Evolutionary conservation across 2,113 vertebrate species (phyloP).

Genomic region (Lutjanus erythropterus): DNA sequence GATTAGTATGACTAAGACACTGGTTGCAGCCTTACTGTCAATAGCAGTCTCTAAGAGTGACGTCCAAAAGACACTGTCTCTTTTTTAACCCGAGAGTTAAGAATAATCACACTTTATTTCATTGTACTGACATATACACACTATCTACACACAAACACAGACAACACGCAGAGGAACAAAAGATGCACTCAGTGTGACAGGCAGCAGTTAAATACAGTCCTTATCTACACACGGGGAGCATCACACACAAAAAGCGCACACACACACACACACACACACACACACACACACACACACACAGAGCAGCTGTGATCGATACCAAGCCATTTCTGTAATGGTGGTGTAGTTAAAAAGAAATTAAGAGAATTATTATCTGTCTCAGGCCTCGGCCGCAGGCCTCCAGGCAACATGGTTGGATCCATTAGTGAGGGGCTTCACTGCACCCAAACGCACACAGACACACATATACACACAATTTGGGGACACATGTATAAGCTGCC

Average conservation of each 20-base stretch:
- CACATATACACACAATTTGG: constrained; percentile 23
- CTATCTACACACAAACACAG: not conserved
- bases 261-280: constrained; percentile 11
- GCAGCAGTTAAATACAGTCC: constrained; percentile 50
- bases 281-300: not conserved
- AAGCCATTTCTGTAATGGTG: constrained; percentile 76
- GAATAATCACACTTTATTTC: constrained; percentile 30
- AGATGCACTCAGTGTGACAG: constrained; percentile 20
- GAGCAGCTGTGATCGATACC: constrained; percentile 78
- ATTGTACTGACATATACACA: not conserved
- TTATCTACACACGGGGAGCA: constrained; percentile 31
- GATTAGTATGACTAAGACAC: no score
- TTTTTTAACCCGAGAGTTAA: not conserved
- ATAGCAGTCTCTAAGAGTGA: not conserved
- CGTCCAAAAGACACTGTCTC: not conserved
- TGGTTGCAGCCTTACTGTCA: no score
- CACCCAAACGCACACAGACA: constrained; percentile 5
- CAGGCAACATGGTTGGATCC: constrained; percentile 57
- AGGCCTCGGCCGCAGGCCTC: constrained; percentile 52
- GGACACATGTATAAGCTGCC: constrained; percentile 11
- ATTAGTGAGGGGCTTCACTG: constrained; percentile 56
- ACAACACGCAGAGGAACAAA: not conserved
- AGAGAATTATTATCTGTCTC: constrained; percentile 82
- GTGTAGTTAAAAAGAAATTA: constrained; percentile 87
- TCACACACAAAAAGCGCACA: constrained; percentile 12